phyloP scores from a whole-genome alignment of 2,888 invertebrate genomes.

The Drosophila falleni region DNA sequence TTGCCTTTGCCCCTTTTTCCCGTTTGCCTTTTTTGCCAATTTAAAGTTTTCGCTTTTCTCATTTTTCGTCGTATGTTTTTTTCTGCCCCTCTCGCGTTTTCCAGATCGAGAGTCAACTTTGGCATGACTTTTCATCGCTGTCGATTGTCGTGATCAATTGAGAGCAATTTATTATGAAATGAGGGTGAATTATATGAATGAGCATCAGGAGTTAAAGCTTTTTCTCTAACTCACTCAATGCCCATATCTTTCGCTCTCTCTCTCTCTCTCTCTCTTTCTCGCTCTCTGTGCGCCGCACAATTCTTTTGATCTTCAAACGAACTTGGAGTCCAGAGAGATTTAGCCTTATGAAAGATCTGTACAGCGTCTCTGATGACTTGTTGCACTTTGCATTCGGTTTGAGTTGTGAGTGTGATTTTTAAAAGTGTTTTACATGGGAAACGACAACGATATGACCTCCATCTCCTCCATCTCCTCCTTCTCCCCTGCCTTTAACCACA shows the following conservation, averaged over 20 bases:
- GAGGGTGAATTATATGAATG: constrained; percentile 86
- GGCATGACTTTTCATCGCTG: constrained; percentile 80
- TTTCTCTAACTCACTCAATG: constrained; percentile 31
- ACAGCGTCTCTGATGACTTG: constrained; percentile 69
- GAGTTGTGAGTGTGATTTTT: constrained; percentile 83
- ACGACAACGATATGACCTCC: constrained; percentile 57
- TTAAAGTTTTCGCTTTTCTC: constrained; percentile 57
- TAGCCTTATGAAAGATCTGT: constrained; percentile 71
- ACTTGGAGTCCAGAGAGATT: constrained; percentile 34
- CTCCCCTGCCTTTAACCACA: neutral
- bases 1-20: constrained; percentile 36
- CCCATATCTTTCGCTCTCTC: constrained; percentile 32
- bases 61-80: constrained; percentile 69
- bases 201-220: constrained; percentile 53
- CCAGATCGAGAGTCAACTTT: constrained; percentile 70
- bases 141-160: constrained; percentile 86
- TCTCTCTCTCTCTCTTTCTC: neutral
- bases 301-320: constrained; percentile 81
- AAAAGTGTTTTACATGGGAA: constrained; percentile 82
- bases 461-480: neutral
- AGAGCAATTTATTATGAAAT: constrained; percentile 86
- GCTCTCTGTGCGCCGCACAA: constrained; percentile 70
- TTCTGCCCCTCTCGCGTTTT: constrained; percentile 29
- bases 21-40: constrained; percentile 61
- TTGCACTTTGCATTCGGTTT: constrained; percentile 73